Conservation (phyloP, 2,888 invertebrate genomes). For the Drosophila picticornis region DNA sequence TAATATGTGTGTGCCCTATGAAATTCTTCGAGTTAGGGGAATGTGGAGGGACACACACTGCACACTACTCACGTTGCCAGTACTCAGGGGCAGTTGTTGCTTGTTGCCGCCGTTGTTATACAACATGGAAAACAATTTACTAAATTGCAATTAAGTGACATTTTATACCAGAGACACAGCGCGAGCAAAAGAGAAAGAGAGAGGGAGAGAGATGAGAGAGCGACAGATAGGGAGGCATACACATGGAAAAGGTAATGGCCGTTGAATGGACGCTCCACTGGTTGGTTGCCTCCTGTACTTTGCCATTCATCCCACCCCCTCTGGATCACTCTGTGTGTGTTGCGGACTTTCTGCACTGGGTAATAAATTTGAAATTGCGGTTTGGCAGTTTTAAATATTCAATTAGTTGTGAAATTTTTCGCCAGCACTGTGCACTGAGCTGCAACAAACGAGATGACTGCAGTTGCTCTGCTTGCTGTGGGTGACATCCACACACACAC, state of each 20-base stretch:
- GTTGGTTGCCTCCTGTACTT: conserved; percentile 12
- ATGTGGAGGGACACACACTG: not conserved
- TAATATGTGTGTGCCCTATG: conserved; percentile 62
- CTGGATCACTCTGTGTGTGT: conserved; percentile 8
- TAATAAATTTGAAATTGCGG: conserved; percentile 84
- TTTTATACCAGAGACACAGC: conserved; percentile 65
- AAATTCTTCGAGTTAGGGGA: not conserved
- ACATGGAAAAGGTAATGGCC: conserved; percentile 60
- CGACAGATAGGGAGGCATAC: conserved; percentile 14
- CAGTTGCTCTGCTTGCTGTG: conserved; percentile 5
- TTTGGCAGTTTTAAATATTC: conserved; percentile 83
- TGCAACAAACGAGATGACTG: conserved; percentile 49
- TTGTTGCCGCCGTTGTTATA: conserved; percentile 79
- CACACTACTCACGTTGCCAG: not conserved
- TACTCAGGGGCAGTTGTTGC: conserved; percentile 52
- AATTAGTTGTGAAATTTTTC: conserved; percentile 83
- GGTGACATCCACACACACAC: conserved; percentile 4
- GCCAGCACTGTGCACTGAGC: conserved; percentile 39
- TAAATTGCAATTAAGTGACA: conserved; percentile 84
- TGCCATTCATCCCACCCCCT: not conserved
- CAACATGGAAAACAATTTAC: conserved; percentile 83
- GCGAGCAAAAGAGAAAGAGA: not conserved
- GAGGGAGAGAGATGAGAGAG: not conserved
- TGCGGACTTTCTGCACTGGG: conserved; percentile 68
- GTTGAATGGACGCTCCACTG: conserved; percentile 58